Evolutionary conservation across 23 tunicate genomes (phyloP), one percentile per base, ranked within the genome.

Genomic region (Styela plicata): DNA sequence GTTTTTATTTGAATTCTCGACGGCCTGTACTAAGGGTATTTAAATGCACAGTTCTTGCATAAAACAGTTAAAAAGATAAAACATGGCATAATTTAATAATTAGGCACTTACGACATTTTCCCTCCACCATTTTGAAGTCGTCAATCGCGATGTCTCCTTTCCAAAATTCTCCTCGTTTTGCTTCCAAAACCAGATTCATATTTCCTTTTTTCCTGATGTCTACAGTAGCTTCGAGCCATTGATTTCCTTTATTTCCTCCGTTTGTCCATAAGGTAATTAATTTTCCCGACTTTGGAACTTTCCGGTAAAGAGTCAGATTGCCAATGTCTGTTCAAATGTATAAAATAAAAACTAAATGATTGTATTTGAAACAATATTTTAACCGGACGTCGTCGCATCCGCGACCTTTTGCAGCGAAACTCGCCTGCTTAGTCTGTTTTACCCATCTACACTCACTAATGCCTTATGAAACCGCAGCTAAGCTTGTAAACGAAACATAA

Each of bases 111-210:
- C 98, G 86, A 73, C 98, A 93, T 77, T 93, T 91, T 63, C 87
- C 89, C 2, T 24, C 67, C 20, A n/a, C 36, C 16, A 93, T 32
- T 63, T 23, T 69, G 33, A 88, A 63, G 84, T 93, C 98, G 74
- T 93, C 98, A 24, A 93, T 84, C 23, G 98, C 89, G 63, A 93
- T 85, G 44, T 93, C 98, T 16, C 98, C 93, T 26, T 73, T 79
- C 86, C 89, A 93, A 2, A 73, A 75, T 19, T 31, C 34, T 3
- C 98, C 98, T 31, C 89, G 74, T 18, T 33, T 66, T 16, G 89
- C 98, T 36, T 88, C 83, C 26, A 93, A 80, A 2, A 70, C 74
- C 24, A 93, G 24, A 3, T 63, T 26, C 34, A 28, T 70, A 24
- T 65, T 52, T n/a, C 84, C 85, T 5, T 36, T 31, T 10, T 52